Evolutionary conservation across 2,113 vertebrate genomes (phyloP).

Genomic region (Anolis sagrei): DNA sequence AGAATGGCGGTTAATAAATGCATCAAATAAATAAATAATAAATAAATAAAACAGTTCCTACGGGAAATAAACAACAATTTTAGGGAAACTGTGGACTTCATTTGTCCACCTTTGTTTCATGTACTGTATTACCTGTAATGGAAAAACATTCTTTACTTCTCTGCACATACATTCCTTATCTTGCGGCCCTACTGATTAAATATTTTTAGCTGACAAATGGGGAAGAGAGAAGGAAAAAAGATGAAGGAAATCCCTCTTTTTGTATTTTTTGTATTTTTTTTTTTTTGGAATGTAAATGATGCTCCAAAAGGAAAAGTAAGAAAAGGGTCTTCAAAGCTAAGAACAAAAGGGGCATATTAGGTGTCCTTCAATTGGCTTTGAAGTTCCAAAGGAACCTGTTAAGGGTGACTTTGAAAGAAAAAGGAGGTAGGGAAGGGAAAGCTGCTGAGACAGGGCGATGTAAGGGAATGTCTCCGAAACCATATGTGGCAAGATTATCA

Average conservation of each 20-base stretch:
- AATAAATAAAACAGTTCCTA: too few species aligned
- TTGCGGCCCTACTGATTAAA: conserved; percentile 42
- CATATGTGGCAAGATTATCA: background rate
- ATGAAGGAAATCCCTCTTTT: conserved; percentile 52
- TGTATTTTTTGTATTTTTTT: conserved; percentile 58
- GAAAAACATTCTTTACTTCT: background rate
- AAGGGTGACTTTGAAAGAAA: conserved; percentile 28
- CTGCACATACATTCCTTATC: fast-evolving
- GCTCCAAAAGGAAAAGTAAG: conserved; percentile 39
- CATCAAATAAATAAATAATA: too few species aligned
- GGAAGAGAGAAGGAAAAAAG: conserved; percentile 28
- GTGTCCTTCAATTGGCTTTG: conserved; percentile 57
- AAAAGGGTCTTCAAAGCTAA: conserved; percentile 41
- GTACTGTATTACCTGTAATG: conserved; percentile 13
- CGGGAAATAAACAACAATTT: too few species aligned
- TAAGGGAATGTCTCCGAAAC: background rate
- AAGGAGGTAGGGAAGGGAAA: conserved; percentile 4
- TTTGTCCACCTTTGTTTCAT: background rate
- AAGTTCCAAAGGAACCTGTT: conserved; percentile 31
- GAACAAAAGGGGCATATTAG: conserved; percentile 54
- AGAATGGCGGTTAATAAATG: too few species aligned
- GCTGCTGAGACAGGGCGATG: background rate
- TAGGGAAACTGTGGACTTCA: too few species aligned
- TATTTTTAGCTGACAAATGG: conserved; percentile 62
- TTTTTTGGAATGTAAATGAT: conserved; percentile 70